These are phyloP conservation scores for Hofmannophila pseudospretella DNA, from an alignment of 2,888 invertebrate species.

Conservation along the genomic window DNA sequence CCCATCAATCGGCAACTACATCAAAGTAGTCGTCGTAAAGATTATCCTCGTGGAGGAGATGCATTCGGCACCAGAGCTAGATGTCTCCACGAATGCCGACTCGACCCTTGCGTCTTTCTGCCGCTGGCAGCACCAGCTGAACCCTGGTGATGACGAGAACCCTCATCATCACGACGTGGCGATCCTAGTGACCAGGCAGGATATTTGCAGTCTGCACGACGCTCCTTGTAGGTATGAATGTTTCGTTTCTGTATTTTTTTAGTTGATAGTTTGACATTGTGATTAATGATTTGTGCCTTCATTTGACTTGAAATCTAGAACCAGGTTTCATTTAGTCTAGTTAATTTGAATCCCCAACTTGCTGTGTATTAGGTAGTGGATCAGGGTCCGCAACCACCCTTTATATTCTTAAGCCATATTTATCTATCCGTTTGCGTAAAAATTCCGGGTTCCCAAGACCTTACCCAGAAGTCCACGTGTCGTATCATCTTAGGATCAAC, in stretches of 20 bases:
- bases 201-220: conserved; percentile 81
- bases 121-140: conserved; percentile 87
- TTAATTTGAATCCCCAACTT: too few relatives aligned
- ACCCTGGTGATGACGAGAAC: conserved; percentile 86
- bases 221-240: conserved; percentile 71
- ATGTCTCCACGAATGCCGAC: conserved; percentile 89
- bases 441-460: too few relatives aligned
- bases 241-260: conserved; percentile 12
- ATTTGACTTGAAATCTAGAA: too few relatives aligned
- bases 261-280: too few relatives aligned
- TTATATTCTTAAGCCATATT: too few relatives aligned
- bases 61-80: conserved; percentile 79
- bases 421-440: too few relatives aligned
- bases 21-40: conserved; percentile 92
- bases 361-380: too few relatives aligned
- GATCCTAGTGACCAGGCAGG: conserved; percentile 88
- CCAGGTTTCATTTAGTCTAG: too few relatives aligned
- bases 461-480: too few relatives aligned
- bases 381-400: too few relatives aligned
- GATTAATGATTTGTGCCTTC: too few relatives aligned
- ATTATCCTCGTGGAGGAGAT: conserved; percentile 86
- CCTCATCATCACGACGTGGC: conserved; percentile 95
- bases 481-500: too few relatives aligned
- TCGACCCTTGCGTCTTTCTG: conserved; percentile 91
- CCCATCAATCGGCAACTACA: conserved; percentile 92